Base-by-base conservation (phyloP, 2,888 invertebrate genomes). In the Parochlus steinenii region DNA sequence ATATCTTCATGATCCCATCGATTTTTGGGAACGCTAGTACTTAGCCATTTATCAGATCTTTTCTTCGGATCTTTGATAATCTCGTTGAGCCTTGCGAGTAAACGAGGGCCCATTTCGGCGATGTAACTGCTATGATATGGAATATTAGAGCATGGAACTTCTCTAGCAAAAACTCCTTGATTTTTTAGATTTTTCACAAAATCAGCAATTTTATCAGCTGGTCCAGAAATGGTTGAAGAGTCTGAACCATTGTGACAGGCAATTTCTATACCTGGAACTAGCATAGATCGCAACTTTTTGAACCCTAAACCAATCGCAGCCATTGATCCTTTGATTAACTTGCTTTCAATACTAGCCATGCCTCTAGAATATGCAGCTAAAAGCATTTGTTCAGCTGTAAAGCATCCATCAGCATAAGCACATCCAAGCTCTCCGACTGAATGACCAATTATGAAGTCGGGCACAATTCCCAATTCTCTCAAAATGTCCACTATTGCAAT, bases 351-450 rank as follows among this genome's bases (percentile, higher is more conserved):
- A 3, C 74, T 73, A 6, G 75, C 74, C 36, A 66, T 56, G 3
- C 81, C 82, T 51, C 83, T 63, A 56, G 74, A 75, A 56, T 83
- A 83, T 0, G 85, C 80, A 3, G 75, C 67, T 15, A 81, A 55
- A 40, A 87, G 72, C 60, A 79, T 77, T 56, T 86, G 75, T 47
- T 83, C 80, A 1, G 75, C 71, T 0, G 82, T 80, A 46, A 89
- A 69, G 47, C 80, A 78, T 2, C 81, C 85, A 52, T 90, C 90
- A 5, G 83, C 86, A 56, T 90, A 90, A 1, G 85, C 86, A 55
- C 89, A 89, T 5, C 82, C 85, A 4, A 90, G 63, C 54, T 90
- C 90, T 16, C 90, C 90, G 0, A 83, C 80, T 11, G 87, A 87
- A 57, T 89, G 86, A 16, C 89, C 78, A 37, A 78, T 65, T 44